Percentiles rank a stretch among this genome's conserved stretches.
These are phyloP conservation scores for Bellardia pandia DNA, from an alignment of 2,888 invertebrate species.

Conservation along the genomic window DNA sequence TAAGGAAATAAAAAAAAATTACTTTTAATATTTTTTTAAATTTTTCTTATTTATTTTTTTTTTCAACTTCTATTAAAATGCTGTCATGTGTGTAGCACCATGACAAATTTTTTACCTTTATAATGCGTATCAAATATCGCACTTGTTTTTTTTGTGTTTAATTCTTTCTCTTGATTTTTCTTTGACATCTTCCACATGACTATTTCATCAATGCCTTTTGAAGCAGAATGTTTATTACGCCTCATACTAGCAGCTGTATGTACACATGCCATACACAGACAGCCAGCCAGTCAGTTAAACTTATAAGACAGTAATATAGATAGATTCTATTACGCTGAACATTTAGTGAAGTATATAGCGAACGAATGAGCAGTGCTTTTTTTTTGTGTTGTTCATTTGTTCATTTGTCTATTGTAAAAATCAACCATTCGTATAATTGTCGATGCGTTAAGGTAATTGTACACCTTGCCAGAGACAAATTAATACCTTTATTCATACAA, in stretches of 20 bases:
- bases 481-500: conserved; percentile 32
- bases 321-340: conserved; percentile 70
- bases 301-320: conserved; percentile 38
- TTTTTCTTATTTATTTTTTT: background rate
- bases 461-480: conserved; percentile 77
- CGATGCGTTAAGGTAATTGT: conserved; percentile 84
- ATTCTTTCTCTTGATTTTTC: conserved; percentile 30
- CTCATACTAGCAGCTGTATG: conserved; percentile 39
- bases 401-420: conserved; percentile 68
- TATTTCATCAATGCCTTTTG: conserved; percentile 73
- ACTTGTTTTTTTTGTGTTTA: conserved; percentile 75
- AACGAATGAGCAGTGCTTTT: background rate
- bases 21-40: too few relatives aligned
- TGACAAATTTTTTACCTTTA: conserved; percentile 73
- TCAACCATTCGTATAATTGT: conserved; percentile 84
- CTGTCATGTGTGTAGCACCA: conserved; percentile 69
- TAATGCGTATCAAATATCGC: conserved; percentile 81
- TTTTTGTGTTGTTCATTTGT: conserved; percentile 21
- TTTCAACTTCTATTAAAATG: conserved; percentile 34
- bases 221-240: conserved; percentile 62
- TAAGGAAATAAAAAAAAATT: too few relatives aligned
- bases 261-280: background rate
- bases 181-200: conserved; percentile 64
- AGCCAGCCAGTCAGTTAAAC: background rate
- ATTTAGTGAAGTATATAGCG: conserved; percentile 36